Base-by-base conservation (phyloP, 2,113 vertebrate genomes). In the Petromus typicus region DNA sequence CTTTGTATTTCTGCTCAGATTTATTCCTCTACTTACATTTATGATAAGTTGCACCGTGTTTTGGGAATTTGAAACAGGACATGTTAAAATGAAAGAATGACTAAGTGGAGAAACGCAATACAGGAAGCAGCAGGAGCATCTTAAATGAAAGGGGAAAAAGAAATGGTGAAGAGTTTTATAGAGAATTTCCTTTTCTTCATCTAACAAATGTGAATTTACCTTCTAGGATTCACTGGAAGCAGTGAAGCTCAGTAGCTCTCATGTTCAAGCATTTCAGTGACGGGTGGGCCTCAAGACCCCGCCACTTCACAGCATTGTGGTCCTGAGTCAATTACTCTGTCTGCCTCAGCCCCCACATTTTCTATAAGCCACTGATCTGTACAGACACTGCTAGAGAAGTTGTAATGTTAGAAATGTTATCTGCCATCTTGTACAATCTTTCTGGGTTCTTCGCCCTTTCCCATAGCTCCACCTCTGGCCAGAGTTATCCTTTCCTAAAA, bases 1-100 rank as follows among this genome's bases (percentile, higher is more conserved):
- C 54, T 91, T 79, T 88, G 86, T 93, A 18, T 89, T 89, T 93
- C 57, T 61, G 17, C 48, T 89, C 34, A 64, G n/a, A 18, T 79
- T 89, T 84, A 34, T 73, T 94, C 87, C 67, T 78, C 93, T 54
- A 54, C 93, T 89, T 89, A 48, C 56, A 45, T n/a, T 66, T 32
- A 40, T 95, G 95, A 97, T 85, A 87, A 94, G 95, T 85, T 75
- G 30, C 18, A 32, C 61, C 30, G 87, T 83, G 75, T 51, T 96
- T 94, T 12, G 75, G 79, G 85, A 94, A 93, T 78, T 20, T 40
- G 37, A 94, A 93, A 81, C 30, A 45, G 30, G 81, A 32, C 66
- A 56, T 37, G 57, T 84, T 91, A 75, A 73, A 97, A 81, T 54
- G 54, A 80, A 94, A 92, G 63, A 83, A 94, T 40, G 59, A 43